Evolutionary conservation across 1,140 invertebrate species (phyloP).

Genomic region (Riptortus pedestris): DNA sequence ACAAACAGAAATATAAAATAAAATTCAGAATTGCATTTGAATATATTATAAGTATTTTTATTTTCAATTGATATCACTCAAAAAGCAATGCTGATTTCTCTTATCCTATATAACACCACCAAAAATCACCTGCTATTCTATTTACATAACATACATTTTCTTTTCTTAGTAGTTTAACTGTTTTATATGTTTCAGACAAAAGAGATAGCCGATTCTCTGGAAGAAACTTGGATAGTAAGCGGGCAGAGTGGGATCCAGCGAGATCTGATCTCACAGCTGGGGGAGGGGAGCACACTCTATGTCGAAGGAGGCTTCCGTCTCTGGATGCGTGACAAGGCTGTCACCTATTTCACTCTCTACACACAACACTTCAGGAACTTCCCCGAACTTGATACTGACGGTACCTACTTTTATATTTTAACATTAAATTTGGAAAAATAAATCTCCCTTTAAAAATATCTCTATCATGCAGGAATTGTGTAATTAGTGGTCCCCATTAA

Average conservation of each 20-base stretch:
- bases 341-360: slow-evolving; percentile 79
- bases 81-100: no score
- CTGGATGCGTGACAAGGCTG: slow-evolving; percentile 60
- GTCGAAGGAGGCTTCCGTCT: slow-evolving; percentile 81
- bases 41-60: no score
- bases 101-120: no score
- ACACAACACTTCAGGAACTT: slow-evolving; percentile 52
- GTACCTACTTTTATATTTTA: slow-evolving; percentile 37
- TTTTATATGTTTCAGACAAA: slow-evolving; percentile 42
- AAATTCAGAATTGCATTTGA: no score
- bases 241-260: slow-evolving; percentile 71
- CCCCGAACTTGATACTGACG: slow-evolving; percentile 7
- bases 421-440: slow-evolving; percentile 36
- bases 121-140: no score
- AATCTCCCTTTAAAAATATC: not conserved
- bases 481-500: no score
- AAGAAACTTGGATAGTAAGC: slow-evolving; percentile 90
- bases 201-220: slow-evolving; percentile 61
- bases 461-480: not conserved
- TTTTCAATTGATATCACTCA: no score
- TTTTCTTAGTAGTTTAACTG: not conserved
- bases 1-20: no score
- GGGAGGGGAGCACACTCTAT: slow-evolving; percentile 56
- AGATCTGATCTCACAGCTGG: slow-evolving; percentile 59
- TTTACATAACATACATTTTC: no score